Evolutionary conservation across 2,113 vertebrate genomes (phyloP).

Genomic region (Rissa tridactyla): DNA sequence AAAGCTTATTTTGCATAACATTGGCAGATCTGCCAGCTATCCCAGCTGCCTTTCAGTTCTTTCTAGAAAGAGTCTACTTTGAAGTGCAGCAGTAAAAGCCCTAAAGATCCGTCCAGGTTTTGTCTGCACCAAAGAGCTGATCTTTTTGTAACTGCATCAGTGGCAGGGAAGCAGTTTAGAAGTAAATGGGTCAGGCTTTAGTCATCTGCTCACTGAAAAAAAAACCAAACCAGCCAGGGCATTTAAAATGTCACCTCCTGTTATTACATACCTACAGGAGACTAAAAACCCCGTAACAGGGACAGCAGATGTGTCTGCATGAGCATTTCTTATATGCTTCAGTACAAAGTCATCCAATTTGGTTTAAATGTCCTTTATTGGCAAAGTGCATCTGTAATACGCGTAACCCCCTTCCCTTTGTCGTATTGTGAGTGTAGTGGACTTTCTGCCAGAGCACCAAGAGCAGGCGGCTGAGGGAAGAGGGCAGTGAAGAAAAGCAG

Average conservation of each 20-base stretch:
- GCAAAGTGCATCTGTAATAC: background rate
- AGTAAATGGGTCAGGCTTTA: constrained; percentile 29
- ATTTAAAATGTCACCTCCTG: background rate
- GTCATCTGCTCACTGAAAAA: background rate
- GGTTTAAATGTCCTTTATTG: background rate
- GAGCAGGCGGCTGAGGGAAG: background rate
- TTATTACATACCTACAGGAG: background rate
- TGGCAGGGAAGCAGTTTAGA: background rate
- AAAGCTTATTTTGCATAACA: background rate
- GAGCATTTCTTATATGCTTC: background rate
- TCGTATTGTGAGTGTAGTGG: background rate
- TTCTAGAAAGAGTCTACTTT: background rate
- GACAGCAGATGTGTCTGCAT: background rate
- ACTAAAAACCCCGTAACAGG: background rate
- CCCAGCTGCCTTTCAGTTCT: background rate
- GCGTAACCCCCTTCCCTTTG: background rate
- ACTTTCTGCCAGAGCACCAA: background rate
- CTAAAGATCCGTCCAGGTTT: background rate
- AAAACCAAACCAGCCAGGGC: background rate
- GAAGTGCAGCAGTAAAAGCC: background rate
- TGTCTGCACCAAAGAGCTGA: background rate
- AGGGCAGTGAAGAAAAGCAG: background rate
- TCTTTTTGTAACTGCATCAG: background rate
- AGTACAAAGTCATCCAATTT: background rate
- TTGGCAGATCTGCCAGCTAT: background rate